These are phyloP conservation scores for Mixornis gularis DNA, from an alignment of 2,113 vertebrate species.

Conservation along the genomic window DNA sequence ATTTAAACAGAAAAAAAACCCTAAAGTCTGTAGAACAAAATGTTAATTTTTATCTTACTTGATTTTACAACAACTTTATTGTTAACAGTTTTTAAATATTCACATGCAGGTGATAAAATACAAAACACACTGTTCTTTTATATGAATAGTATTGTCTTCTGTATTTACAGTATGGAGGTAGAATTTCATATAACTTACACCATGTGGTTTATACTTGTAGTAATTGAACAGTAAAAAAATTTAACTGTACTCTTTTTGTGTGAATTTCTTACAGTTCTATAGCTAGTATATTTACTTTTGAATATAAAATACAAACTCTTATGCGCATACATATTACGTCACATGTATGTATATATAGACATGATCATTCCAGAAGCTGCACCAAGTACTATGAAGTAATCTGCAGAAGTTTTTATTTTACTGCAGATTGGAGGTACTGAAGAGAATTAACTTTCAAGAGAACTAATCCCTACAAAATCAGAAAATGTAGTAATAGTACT, in stretches of 20 bases:
- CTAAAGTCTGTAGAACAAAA: background rate
- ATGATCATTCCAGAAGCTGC: background rate
- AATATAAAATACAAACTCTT: background rate
- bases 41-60: background rate
- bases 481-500: background rate
- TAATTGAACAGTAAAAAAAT: background rate
- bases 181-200: background rate
- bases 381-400: background rate
- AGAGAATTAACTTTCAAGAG: background rate
- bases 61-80: background rate
- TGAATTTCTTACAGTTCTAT: background rate
- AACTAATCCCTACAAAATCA: background rate
- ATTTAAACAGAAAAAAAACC: background rate
- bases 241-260: background rate
- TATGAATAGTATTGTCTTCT: background rate
- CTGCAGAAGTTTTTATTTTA: background rate
- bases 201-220: background rate
- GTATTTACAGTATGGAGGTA: background rate
- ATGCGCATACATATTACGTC: rapidly evolving
- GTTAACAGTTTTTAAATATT: background rate
- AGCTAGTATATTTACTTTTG: background rate
- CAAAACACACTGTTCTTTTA: background rate
- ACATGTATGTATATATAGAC: no score
- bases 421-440: background rate
- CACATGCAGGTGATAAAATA: background rate